phyloP scores from a whole-genome alignment of 2,797 vertebrate species.

The Trachops cirrhosus region DNA sequence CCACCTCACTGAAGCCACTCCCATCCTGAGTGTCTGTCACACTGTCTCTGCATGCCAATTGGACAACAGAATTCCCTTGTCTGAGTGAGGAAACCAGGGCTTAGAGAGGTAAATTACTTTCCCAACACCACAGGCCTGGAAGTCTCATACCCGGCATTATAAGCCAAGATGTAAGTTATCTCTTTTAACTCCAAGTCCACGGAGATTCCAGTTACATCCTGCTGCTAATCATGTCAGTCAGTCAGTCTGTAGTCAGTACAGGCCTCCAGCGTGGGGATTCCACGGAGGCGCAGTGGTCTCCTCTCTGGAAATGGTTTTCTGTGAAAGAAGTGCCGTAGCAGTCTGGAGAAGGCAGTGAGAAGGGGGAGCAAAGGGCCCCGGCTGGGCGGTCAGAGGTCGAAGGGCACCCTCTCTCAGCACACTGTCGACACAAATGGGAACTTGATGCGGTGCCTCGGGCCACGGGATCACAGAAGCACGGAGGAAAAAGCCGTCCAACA shows the following conservation, averaged over 20 bases:
- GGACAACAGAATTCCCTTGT: not conserved
- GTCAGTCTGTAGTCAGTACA: not conserved
- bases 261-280: not conserved
- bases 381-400: too few relatives aligned
- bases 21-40: not conserved
- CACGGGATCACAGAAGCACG: not conserved
- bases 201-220: not conserved
- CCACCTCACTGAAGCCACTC: not conserved
- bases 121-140: not conserved
- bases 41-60: not conserved
- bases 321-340: not conserved
- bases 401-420: rapidly evolving
- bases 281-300: not conserved
- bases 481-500: not conserved
- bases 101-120: not conserved
- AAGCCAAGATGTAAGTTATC: not conserved
- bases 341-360: rapidly evolving
- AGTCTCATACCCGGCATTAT: not conserved
- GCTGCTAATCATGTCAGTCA: not conserved
- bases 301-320: not conserved
- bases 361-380: rapidly evolving
- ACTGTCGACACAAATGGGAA: not conserved
- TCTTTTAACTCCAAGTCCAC: not conserved
- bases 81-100: not conserved
- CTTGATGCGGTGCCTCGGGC: rapidly evolving